phyloP scores from a whole-genome alignment of 2,888 invertebrate genomes.

The Liodrosophila aerea region DNA sequence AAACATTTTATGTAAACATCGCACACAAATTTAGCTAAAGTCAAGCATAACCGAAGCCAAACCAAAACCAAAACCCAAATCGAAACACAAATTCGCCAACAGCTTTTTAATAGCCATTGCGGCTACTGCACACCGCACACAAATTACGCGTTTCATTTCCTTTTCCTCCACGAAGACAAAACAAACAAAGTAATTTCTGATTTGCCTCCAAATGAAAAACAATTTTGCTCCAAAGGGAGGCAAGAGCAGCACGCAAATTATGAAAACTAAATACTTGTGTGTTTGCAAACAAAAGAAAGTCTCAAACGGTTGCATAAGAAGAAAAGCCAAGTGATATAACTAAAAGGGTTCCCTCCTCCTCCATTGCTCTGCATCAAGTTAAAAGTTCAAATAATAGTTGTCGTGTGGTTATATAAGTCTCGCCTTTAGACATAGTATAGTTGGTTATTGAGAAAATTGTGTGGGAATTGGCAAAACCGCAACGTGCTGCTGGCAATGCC shows the following conservation, averaged over 20 bases:
- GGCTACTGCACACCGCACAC: slow-evolving; percentile 43
- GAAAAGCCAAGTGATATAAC: not conserved
- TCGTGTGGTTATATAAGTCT: too few relatives aligned
- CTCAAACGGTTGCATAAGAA: slow-evolving; percentile 1
- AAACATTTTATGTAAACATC: slow-evolving; percentile 72
- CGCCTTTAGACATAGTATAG: too few relatives aligned
- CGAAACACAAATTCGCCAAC: slow-evolving; percentile 47
- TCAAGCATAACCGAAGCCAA: slow-evolving; percentile 30
- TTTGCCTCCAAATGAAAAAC: slow-evolving; percentile 47
- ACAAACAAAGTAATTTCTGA: slow-evolving; percentile 43
- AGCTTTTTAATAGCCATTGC: slow-evolving; percentile 55
- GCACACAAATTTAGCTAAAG: slow-evolving; percentile 23
- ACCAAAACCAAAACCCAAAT: slow-evolving; percentile 10
- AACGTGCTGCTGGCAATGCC: too few relatives aligned
- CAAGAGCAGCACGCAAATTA: slow-evolving; percentile 16
- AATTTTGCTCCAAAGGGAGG: slow-evolving; percentile 1
- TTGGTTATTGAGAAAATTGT: not conserved
- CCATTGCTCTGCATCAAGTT: not conserved
- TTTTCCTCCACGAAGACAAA: slow-evolving; percentile 56
- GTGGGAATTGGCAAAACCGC: too few relatives aligned
- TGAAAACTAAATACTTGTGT: slow-evolving; percentile 8
- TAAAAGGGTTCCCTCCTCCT: too few relatives aligned
- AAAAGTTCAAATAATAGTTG: not conserved
- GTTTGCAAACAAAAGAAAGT: not conserved
- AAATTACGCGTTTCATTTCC: slow-evolving; percentile 75